Conservation (phyloP, 2,888 invertebrate species). For the Caenorhabditis wallacei region DNA sequence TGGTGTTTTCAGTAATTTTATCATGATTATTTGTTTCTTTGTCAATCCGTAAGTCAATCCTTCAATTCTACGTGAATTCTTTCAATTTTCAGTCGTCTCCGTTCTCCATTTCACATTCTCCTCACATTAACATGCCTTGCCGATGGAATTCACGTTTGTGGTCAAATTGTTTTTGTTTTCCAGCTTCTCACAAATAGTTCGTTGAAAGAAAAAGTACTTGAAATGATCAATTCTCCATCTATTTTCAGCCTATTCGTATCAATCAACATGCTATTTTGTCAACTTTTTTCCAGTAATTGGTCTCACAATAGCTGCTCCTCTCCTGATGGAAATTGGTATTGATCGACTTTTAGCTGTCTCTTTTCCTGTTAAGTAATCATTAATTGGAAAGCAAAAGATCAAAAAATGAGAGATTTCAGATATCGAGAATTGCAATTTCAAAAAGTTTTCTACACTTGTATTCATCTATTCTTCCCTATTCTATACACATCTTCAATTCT, state of each 20-base stretch:
- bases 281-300: slow-evolving; percentile 58
- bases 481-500: slow-evolving; percentile 45
- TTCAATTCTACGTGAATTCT: background rate
- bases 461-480: slow-evolving; percentile 47
- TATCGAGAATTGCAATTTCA: slow-evolving; percentile 48
- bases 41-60: slow-evolving; percentile 43
- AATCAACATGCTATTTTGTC: slow-evolving; percentile 57
- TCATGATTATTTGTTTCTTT: slow-evolving; percentile 61
- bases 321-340: slow-evolving; percentile 53
- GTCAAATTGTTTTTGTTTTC: slow-evolving; percentile 64
- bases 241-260: slow-evolving; percentile 40
- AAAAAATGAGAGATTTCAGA: slow-evolving; percentile 1
- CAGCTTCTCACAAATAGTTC: slow-evolving; percentile 60
- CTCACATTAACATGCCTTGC: slow-evolving; percentile 67
- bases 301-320: slow-evolving; percentile 47
- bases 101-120: slow-evolving; percentile 67
- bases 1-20: slow-evolving; percentile 63
- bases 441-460: slow-evolving; percentile 40
- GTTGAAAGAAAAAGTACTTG: background rate
- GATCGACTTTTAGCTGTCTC: slow-evolving; percentile 59
- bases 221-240: background rate
- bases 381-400: background rate
- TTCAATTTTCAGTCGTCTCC: slow-evolving; percentile 55
- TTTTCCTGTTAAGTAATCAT: slow-evolving; percentile 38
- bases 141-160: slow-evolving; percentile 65